phyloP scores from a whole-genome alignment of 2,888 invertebrate species.

The Zonitis immaculata region DNA sequence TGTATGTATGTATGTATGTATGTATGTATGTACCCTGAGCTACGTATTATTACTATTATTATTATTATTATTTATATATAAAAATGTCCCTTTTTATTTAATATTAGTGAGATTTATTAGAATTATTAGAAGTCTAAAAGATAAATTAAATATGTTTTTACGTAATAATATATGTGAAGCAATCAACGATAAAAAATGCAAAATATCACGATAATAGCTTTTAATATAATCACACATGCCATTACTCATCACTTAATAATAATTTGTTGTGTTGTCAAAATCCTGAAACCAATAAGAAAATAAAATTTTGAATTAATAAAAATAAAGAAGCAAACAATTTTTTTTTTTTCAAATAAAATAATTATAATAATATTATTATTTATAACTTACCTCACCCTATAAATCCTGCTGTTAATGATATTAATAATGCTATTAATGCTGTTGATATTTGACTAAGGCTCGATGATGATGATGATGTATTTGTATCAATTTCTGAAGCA shows the following conservation, averaged over 20 bases:
- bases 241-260: constrained; percentile 6
- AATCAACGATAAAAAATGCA: constrained; percentile 13
- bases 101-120: constrained; percentile 8
- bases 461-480: constrained; percentile 23
- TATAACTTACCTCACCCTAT: constrained; percentile 69
- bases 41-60: constrained; percentile 9
- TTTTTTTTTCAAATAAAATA: no score
- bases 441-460: constrained; percentile 62
- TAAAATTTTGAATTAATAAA: constrained; percentile 6
- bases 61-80: not conserved
- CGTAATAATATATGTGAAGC: constrained; percentile 9
- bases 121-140: not conserved
- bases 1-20: no score
- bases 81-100: constrained; percentile 1
- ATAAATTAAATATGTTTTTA: constrained; percentile 2
- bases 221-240: constrained; percentile 13
- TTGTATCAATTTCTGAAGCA: constrained; percentile 21
- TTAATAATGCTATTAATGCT: constrained; percentile 58
- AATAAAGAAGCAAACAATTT: not conserved
- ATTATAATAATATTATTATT: no score
- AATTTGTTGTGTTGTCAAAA: constrained; percentile 9
- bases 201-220: constrained; percentile 18
- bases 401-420: constrained; percentile 64
- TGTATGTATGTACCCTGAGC: constrained; percentile 24
- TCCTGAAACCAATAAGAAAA: constrained; percentile 27